These are phyloP conservation scores for Dolichoris vasculosae DNA, from an alignment of 1,140 invertebrate species.

Conservation along the genomic window DNA sequence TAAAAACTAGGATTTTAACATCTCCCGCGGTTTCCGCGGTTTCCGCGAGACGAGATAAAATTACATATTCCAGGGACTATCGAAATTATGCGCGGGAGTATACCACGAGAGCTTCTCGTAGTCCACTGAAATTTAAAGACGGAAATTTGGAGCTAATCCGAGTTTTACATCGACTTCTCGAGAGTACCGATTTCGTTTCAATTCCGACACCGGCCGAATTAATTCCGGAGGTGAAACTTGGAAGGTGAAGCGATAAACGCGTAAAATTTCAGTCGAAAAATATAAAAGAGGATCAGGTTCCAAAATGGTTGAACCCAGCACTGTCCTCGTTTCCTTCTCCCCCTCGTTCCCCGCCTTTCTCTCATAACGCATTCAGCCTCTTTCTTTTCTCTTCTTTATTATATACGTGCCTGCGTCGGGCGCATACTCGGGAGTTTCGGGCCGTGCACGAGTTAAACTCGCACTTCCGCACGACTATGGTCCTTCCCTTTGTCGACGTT, in stretches of 20 bases:
- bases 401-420: not conserved
- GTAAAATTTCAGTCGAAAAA: not conserved
- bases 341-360: not conserved
- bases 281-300: not conserved
- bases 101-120: not conserved
- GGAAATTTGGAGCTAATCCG: not conserved
- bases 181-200: not conserved
- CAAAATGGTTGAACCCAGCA: not conserved
- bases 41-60: not conserved
- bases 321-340: not conserved
- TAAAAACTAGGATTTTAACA: not conserved
- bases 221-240: not conserved
- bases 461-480: constrained; percentile 9
- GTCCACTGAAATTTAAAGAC: not conserved
- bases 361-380: not conserved
- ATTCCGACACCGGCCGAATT: not conserved
- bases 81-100: not conserved
- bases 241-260: not conserved
- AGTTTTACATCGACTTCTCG: not conserved
- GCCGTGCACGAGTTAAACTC: constrained; percentile 24
- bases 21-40: too few relatives aligned
- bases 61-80: not conserved
- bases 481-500: constrained; percentile 47
- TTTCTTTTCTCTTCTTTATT: not conserved
- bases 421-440: not conserved